Base-by-base conservation (phyloP, 2,113 vertebrate genomes). In the Sclerurus mexicanus region DNA sequence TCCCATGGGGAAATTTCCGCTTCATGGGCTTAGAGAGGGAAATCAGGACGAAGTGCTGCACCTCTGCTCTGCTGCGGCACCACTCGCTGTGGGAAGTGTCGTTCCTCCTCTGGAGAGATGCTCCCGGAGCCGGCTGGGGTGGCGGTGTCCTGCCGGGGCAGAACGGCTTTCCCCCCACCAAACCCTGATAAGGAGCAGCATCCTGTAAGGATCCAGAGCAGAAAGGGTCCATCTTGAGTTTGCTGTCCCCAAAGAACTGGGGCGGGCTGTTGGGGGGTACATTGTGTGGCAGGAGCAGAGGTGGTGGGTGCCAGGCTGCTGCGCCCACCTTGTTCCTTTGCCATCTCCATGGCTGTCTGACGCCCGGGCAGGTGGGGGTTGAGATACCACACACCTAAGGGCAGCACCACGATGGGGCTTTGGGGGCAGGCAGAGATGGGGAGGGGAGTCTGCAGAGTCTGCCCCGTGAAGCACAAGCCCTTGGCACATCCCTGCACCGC, bases 1-100 rank as follows among this genome's bases (percentile, higher is more conserved):
- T 92, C 95, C 92, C 90, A 33, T 9, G 93, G 80, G 95, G 69
- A 95, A 78, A 95, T 92, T 92, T 92, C 73, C 3, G 5, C 62
- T 94, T 85, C 16, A 6, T 13, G 79, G 79, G 88, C 53, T 95
- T 50, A 23, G 85, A 44, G 73, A 91, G 76, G 83, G 85, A 96
- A 97, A 96, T 40, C 85, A 83, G 83, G 93, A 81, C n/a, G 20
- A 85, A 88, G 91, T 3, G 10, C 83, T 5, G 73, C 68, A 78
- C 56, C 76, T 86, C 60, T 71, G 86, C 60, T 89, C 87, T 63
- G 92, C 95, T 93, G 92, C 59, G 2, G 75, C 94, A 94, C 50
- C 1, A 12, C 73, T 80, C 3, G 0, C 1, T 0, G 49, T 42
- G 77, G 66, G 63, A 69, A 94, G 35, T 3, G 1, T 7, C 4